Conservation (phyloP, 2,113 vertebrate species). For the Nycticorax nycticorax region DNA sequence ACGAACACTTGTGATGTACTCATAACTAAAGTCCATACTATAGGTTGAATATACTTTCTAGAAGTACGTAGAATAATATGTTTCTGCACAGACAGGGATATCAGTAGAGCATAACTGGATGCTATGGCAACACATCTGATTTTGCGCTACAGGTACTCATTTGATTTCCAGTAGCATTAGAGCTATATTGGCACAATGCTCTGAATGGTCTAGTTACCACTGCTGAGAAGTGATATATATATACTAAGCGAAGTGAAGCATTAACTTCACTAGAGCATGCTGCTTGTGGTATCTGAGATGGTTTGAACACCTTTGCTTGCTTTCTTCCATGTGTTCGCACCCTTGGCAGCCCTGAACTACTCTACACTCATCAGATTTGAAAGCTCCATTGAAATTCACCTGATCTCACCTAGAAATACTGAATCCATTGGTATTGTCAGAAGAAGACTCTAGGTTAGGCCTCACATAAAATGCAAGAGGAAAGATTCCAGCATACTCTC, state of each 20-base stretch:
- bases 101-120: not conserved
- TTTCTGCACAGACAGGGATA: not conserved
- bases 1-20: not conserved
- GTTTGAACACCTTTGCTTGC: not conserved
- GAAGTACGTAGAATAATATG: not conserved
- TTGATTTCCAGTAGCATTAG: not conserved
- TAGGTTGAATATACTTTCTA: not conserved
- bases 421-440: not conserved
- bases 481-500: not conserved
- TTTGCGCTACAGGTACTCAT: not conserved
- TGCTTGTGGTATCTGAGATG: not conserved
- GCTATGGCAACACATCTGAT: not conserved
- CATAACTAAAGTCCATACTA: not conserved
- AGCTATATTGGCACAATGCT: not conserved
- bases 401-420: not conserved
- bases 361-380: not conserved
- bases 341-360: not conserved
- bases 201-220: not conserved
- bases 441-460: not conserved
- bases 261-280: not conserved
- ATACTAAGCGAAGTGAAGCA: not conserved
- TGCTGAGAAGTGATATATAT: not conserved
- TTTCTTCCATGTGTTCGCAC: not conserved
- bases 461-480: not conserved
- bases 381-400: not conserved